phyloP scores from a whole-genome alignment of 2,888 invertebrate species.

The Melanargia galathea region DNA sequence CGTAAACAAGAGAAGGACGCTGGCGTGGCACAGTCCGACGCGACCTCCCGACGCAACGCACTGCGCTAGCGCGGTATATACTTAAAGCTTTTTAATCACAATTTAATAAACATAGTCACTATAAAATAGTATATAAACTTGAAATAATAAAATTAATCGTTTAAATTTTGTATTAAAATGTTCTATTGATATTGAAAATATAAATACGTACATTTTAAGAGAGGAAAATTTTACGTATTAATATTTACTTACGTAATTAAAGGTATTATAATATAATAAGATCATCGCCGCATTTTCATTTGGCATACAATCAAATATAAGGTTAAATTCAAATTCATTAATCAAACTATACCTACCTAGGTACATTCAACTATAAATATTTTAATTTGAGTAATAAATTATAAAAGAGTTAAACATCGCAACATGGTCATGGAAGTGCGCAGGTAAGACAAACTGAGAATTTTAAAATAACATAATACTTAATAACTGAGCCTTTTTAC shows the following conservation, averaged over 20 bases:
- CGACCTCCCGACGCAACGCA: slow-evolving; percentile 27
- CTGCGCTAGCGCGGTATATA: slow-evolving; percentile 24
- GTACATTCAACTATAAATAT: background rate
- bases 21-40: slow-evolving; percentile 26
- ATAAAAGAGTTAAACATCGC: slow-evolving; percentile 4
- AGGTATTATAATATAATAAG: no score
- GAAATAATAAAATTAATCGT: background rate
- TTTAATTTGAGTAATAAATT: background rate
- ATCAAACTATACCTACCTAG: slow-evolving; percentile 5
- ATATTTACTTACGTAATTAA: background rate
- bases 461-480: no score
- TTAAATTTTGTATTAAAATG: no score
- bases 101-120: background rate
- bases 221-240: no score
- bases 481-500: no score
- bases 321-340: slow-evolving; percentile 12
- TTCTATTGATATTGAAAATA: no score
- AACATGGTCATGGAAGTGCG: slow-evolving; percentile 63
- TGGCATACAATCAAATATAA: slow-evolving; percentile 24
- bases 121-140: background rate
- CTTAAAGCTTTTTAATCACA: background rate
- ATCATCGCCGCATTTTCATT: slow-evolving; percentile 2
- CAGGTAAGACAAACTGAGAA: slow-evolving; percentile 58
- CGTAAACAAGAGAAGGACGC: background rate
- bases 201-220: no score